Evolutionary conservation across 2,113 vertebrate genomes (phyloP), one percentile per base, ranked within the genome.

Genomic region (Poeciliopsis prolifica): DNA sequence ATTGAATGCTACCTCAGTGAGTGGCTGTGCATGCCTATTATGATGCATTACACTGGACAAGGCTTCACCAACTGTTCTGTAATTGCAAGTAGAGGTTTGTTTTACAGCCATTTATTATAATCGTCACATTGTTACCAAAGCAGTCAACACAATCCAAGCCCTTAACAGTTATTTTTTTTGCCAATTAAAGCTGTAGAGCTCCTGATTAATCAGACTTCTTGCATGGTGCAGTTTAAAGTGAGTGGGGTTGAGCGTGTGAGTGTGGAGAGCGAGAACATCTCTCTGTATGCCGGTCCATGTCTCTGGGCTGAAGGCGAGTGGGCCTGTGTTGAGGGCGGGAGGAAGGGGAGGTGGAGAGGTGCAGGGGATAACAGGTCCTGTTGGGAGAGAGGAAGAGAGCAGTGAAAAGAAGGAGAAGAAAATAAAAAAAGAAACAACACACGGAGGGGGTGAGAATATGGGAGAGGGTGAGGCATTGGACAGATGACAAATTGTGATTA

Each of bases 401-500:
- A 65, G 65, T 82, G 78, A 68, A 79, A 77, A 82, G 71, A 72
- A 37, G 35, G 35, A 37, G 35, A 37, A 12, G 35, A 37, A 37
- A 67, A 61, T 29, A 65, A 81, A 66, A 60, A 65, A 54, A 77
- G 68, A 68, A 79, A 72, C 44, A 78, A 58, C 63, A 77, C 44
- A 72, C 79, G 72, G 82, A 19, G 28, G 81, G 81, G 75, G 84
- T 19, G 28, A 69, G 81, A 48, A 78, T 72, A 70, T 65, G 48
- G 73, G 82, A 81, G 84, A 79, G 82, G 92, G 92, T 84, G 91
- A 91, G 92, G 91, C 88, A 62, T 87, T 14, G 89, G 94, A 92
- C 92, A 92, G 92, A 92, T 94, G 94, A 95, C 94, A 95, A 95
- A 95, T 95, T 94, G 94, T 95, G 94, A 95, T 95, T 94, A 95